Base-by-base conservation (phyloP, 2,113 vertebrate genomes). In the Crotophaga sulcirostris region DNA sequence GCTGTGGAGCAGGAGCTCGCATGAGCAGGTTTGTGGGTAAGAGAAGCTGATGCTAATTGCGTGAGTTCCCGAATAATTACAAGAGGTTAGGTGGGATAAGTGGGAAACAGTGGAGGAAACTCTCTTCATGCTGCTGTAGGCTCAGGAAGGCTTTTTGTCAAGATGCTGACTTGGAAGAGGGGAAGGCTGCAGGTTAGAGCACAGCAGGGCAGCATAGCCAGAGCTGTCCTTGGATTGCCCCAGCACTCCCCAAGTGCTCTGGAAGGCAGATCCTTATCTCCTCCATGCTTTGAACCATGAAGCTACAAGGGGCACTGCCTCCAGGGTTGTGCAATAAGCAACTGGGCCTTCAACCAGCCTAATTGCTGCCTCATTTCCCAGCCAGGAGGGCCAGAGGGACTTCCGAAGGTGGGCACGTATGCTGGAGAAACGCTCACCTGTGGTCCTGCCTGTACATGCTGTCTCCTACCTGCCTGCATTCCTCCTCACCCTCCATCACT, bases 231-330 rank as follows among this genome's bases (percentile, higher is more conserved):
- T 84, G 56, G 36, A 74, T 95, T 63, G 68, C 49, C 73, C 40
- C 64, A 60, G 69, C 3, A 2, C 40, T 78, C 49, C 80, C 52
- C 28, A 45, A 79, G 40, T 8, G 2, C 69, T 91, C 5, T 1
- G 63, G 60, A 33, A 13, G 7, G 84, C 84, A 69, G 93, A 96
- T 95, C 51, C 38, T 77, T 87, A 85, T 85, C 93, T 91, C 36
- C n/a, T 76, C 10, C 7, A 23, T 2, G 45, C 78, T 85, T 87
- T 91, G 91, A 94, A 83, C 69, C 9, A 20, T 5, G 0, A 16
- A 83, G 69, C 89, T 91, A 74, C 81, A 78, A 92, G 81, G 87
- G 58, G 81, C 66, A 87, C n/a, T 90, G 93, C 89, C 89, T 93
- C 36, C 26, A 28, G 7, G 13, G 12, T 91, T 96, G 81, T 89